A percentile compares a stretch with the other conserved stretches of the same genome.
phyloP scores from a whole-genome alignment of 1,140 invertebrate genomes.

The Drosophila sechellia region DNA sequence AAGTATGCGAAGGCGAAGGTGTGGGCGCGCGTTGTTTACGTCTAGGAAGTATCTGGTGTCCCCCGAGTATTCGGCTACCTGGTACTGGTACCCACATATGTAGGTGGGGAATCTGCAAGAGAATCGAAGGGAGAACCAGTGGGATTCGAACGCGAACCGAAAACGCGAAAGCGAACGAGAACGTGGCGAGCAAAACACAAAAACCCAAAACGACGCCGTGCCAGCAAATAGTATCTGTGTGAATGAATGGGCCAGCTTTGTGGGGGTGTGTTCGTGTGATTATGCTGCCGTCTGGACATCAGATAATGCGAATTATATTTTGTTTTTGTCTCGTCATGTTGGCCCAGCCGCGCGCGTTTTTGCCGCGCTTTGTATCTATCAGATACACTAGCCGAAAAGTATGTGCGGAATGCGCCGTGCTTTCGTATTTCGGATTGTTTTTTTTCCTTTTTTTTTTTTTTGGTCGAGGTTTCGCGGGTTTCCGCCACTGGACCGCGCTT shows the following conservation, averaged over 20 bases:
- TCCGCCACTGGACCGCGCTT: slow-evolving; percentile 31
- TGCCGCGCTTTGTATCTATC: slow-evolving; percentile 38
- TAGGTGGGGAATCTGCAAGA: slow-evolving; percentile 8
- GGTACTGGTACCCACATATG: slow-evolving; percentile 3
- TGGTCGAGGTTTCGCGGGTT: slow-evolving; percentile 10
- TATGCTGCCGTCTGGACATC: slow-evolving; percentile 52
- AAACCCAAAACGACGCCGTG: slow-evolving; percentile 27
- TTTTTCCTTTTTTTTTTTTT: not conserved
- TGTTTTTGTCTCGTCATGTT: slow-evolving; percentile 56
- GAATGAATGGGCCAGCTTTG: slow-evolving; percentile 24
- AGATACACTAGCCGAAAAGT: slow-evolving; percentile 51
- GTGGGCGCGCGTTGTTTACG: slow-evolving; percentile 37
- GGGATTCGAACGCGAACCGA: not conserved
- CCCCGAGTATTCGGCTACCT: not conserved
- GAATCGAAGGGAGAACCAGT: slow-evolving; percentile 3
- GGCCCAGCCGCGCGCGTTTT: slow-evolving; percentile 26
- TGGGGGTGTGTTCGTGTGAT: slow-evolving; percentile 20
- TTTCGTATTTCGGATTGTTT: slow-evolving; percentile 11
- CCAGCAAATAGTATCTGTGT: slow-evolving; percentile 38
- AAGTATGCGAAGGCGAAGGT: slow-evolving; percentile 42
- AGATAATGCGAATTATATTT: slow-evolving; percentile 60
- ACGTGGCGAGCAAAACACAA: slow-evolving; percentile 63
- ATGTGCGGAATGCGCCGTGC: slow-evolving; percentile 57
- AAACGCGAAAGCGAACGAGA: slow-evolving; percentile 32
- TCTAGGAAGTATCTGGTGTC: slow-evolving; percentile 40